phyloP scores from a whole-genome alignment of 1,140 invertebrate genomes.

The Laodelphax striatellus region DNA sequence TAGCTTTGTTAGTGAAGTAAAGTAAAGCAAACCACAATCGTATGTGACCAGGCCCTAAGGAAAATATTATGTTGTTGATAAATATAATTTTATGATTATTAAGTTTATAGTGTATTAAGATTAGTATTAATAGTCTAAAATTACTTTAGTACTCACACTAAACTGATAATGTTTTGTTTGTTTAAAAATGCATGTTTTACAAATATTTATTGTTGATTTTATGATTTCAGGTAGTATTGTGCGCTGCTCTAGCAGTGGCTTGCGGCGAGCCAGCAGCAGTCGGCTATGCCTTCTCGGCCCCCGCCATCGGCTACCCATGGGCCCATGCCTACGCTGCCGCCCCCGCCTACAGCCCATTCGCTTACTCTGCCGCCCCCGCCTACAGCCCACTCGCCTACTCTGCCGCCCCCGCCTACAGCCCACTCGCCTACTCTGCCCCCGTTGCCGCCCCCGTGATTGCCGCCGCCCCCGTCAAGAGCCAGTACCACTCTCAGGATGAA shows the following conservation, averaged over 20 bases:
- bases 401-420: neutral
- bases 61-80: no score
- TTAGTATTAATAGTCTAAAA: no score
- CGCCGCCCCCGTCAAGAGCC: conserved; percentile 25
- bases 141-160: no score
- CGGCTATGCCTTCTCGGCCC: neutral
- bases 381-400: neutral
- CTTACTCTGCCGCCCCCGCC: neutral
- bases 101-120: no score
- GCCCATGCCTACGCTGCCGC: neutral
- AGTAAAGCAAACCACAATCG: no score
- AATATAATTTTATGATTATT: no score
- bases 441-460: neutral
- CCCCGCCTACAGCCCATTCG: neutral
- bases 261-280: neutral
- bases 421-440: neutral
- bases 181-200: no score
- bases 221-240: neutral
- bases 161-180: no score
- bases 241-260: neutral
- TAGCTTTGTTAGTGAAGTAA: no score
- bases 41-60: no score
- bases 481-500: conserved; percentile 42
- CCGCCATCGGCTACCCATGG: neutral
- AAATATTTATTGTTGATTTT: no score